Conservation (phyloP, 2,888 invertebrate species). For the Lingula anatina region DNA sequence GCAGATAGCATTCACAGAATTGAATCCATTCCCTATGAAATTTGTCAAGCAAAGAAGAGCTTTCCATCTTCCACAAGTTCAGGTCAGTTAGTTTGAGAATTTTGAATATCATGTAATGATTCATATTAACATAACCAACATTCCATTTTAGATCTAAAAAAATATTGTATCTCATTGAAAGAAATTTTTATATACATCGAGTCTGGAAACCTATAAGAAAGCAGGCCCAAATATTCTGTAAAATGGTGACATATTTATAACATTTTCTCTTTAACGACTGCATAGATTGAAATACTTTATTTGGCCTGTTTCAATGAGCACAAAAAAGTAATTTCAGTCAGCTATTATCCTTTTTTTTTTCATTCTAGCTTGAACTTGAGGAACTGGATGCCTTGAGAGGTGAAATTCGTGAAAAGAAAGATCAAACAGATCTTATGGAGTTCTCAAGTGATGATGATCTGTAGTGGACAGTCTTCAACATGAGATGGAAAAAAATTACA, state of each 20-base stretch:
- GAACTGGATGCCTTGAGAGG: constrained; percentile 31
- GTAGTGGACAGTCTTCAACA: too few relatives aligned
- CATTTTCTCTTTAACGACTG: constrained; percentile 4
- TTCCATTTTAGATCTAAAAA: too few relatives aligned
- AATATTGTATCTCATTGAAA: too few relatives aligned
- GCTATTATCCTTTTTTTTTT: background rate
- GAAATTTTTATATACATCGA: too few relatives aligned
- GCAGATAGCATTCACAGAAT: constrained; percentile 46
- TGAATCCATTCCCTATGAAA: constrained; percentile 49
- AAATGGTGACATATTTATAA: too few relatives aligned
- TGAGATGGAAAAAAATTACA: too few relatives aligned
- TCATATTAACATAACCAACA: too few relatives aligned
- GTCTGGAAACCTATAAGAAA: too few relatives aligned
- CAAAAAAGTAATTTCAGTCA: too few relatives aligned
- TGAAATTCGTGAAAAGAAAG: constrained; percentile 17
- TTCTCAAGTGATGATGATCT: constrained; percentile 21
- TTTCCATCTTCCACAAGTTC: constrained; percentile 35
- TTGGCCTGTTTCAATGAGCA: too few relatives aligned
- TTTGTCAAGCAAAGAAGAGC: constrained; percentile 32
- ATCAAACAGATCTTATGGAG: constrained; percentile 7
- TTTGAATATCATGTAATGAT: background rate
- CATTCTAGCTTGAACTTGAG: constrained; percentile 26
- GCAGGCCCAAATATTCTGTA: too few relatives aligned
- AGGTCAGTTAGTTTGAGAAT: constrained; percentile 22
- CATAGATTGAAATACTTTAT: background rate